Conservation (phyloP, 2,797 vertebrate species). For the Buphagus erythrorhynchus region DNA sequence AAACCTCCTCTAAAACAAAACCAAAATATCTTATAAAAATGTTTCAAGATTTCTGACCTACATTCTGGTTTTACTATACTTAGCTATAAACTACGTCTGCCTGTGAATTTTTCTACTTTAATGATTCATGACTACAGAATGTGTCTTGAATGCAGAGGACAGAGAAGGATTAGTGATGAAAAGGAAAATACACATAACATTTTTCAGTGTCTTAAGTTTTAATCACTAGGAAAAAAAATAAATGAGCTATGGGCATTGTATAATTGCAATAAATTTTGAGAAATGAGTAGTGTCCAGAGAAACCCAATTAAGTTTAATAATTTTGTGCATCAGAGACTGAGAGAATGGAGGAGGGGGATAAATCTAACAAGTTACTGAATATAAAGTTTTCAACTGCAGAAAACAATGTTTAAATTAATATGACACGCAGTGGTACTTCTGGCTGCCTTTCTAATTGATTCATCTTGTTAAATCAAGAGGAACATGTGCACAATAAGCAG, state of each 20-base stretch:
- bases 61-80: not conserved
- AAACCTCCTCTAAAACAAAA: not conserved
- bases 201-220: slow-evolving; percentile 72
- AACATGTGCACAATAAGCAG: not conserved
- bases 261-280: slow-evolving; percentile 73
- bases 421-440: not conserved
- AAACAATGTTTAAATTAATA: slow-evolving; percentile 52
- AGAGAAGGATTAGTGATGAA: slow-evolving; percentile 32
- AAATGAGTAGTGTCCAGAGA: slow-evolving; percentile 66
- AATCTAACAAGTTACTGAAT: slow-evolving; percentile 19
- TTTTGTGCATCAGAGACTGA: slow-evolving; percentile 31
- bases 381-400: slow-evolving; percentile 45
- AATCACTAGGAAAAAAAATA: slow-evolving; percentile 69
- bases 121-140: slow-evolving; percentile 25
- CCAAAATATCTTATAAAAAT: not conserved
- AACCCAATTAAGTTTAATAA: slow-evolving; percentile 70
- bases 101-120: not conserved
- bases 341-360: not conserved
- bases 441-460: slow-evolving; percentile 56
- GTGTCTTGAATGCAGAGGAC: not conserved
- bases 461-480: slow-evolving; percentile 17
- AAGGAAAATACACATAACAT: slow-evolving; percentile 55
- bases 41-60: not conserved
- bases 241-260: slow-evolving; percentile 60
- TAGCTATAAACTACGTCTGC: not conserved